Evolutionary conservation across 2,113 vertebrate genomes (phyloP).

Genomic region (Haemorhous mexicanus): DNA sequence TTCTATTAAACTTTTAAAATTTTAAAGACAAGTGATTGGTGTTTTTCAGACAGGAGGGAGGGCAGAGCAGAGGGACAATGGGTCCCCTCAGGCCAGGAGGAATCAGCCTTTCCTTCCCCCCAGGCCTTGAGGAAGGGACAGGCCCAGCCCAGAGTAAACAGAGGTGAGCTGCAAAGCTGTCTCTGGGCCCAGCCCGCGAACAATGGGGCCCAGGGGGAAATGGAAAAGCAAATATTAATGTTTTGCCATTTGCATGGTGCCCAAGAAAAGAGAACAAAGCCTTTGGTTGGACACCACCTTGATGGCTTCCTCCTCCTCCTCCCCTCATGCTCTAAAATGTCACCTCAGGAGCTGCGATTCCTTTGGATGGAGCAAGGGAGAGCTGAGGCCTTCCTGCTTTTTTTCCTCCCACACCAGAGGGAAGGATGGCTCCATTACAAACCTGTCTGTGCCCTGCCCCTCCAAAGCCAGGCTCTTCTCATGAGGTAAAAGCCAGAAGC

Average conservation of each 20-base stretch:
- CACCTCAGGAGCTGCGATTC: background rate
- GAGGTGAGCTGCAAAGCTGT: constrained; percentile 26
- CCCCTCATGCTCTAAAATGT: background rate
- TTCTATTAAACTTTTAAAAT: too few relatives aligned
- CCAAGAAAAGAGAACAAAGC: constrained; percentile 20
- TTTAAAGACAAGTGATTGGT: too few relatives aligned
- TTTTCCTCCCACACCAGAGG: background rate
- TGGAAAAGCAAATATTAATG: constrained; percentile 56
- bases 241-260: background rate
- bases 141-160: constrained; percentile 10
- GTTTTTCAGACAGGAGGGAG: too few relatives aligned
- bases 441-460: rapidly evolving
- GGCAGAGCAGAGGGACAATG: background rate
- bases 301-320: constrained; percentile 10
- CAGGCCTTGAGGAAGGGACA: background rate
- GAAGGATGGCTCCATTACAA: background rate
- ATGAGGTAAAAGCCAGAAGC: background rate
- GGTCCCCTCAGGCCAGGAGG: constrained; percentile 3
- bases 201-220: constrained; percentile 39
- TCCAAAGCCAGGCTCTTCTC: background rate
- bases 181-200: background rate
- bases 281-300: background rate
- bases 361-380: background rate
- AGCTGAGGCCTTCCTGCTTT: background rate
- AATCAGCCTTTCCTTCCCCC: constrained; percentile 30